These are phyloP conservation scores for Eulemur rufifrons DNA, from an alignment of 2,113 vertebrate species.

Conservation along the genomic window DNA sequence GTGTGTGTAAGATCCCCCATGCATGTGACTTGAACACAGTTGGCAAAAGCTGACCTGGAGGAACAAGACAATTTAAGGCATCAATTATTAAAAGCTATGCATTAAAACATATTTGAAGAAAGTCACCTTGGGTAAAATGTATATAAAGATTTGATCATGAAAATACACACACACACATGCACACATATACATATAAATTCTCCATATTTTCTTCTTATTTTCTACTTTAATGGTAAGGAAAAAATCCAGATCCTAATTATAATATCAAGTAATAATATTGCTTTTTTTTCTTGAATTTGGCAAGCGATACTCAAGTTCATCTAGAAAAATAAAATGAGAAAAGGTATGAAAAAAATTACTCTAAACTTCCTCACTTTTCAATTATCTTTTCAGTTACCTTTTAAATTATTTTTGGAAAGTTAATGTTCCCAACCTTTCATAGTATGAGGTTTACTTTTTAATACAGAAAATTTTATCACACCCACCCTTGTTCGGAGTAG, in stretches of 20 bases:
- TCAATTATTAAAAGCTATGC: neutral
- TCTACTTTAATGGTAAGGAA: neutral
- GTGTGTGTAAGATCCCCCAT: slow-evolving; percentile 97
- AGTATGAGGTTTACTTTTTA: neutral
- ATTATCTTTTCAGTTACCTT: neutral
- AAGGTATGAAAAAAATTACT: neutral
- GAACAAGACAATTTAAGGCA: neutral
- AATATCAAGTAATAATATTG: neutral
- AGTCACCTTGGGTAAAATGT: neutral
- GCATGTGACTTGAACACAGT: slow-evolving; percentile 98
- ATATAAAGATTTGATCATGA: neutral
- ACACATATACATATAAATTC: neutral
- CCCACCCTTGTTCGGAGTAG: neutral
- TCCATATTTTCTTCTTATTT: neutral
- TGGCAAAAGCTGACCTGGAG: slow-evolving; percentile 94
- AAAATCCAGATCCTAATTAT: neutral
- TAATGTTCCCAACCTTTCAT: neutral
- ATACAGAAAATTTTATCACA: neutral
- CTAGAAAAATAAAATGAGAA: slow-evolving; percentile 6
- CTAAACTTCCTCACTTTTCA: neutral
- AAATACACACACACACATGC: neutral
- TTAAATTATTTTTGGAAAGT: neutral
- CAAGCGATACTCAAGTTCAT: neutral
- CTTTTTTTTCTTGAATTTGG: neutral
- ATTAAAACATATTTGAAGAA: neutral